Conservation (phyloP, 2,113 vertebrate genomes). For the Erythrocercus mccallii region DNA sequence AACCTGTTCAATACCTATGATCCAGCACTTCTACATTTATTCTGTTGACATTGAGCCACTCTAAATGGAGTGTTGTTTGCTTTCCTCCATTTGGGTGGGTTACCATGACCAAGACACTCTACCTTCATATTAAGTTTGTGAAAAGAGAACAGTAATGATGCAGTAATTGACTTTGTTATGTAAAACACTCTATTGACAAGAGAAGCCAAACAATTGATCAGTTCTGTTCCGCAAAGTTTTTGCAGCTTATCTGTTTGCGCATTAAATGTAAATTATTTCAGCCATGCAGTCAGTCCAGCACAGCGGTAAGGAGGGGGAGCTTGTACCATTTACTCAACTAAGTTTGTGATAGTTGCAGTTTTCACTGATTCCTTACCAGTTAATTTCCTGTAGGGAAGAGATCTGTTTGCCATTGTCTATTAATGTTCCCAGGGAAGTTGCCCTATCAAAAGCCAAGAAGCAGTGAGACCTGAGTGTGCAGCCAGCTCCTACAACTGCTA, state of each 20-base stretch:
- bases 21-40: neutral
- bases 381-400: neutral
- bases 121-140: neutral
- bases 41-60: neutral
- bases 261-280: neutral
- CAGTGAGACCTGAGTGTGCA: neutral
- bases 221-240: neutral
- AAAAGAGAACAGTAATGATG: neutral
- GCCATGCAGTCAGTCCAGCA: neutral
- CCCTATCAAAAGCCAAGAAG: neutral
- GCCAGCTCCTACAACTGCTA: neutral
- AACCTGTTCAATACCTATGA: neutral
- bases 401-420: neutral
- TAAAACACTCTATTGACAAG: neutral
- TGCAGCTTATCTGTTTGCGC: neutral
- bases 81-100: neutral
- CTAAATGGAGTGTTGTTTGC: neutral
- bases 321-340: neutral
- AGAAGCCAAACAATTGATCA: neutral
- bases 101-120: neutral
- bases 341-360: neutral
- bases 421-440: neutral
- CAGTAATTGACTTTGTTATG: neutral
- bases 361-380: neutral
- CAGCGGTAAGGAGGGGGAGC: neutral